Base-by-base conservation (phyloP, 2,113 vertebrate species). In the Chaenogobius annularis region DNA sequence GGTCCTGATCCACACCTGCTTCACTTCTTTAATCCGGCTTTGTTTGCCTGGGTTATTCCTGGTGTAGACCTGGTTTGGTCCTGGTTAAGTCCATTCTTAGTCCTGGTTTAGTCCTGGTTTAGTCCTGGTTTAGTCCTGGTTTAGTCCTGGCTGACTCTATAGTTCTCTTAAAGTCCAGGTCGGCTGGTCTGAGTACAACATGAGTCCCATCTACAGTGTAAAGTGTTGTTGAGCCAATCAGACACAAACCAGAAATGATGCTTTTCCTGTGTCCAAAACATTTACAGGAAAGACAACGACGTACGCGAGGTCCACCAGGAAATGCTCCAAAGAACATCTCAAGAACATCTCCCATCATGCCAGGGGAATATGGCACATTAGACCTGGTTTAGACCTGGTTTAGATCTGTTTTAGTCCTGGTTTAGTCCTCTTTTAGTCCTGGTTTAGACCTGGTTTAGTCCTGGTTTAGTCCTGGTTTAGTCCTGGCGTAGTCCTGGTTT, bases 271-370 rank as follows among this genome's bases (percentile, higher is more conserved):
- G 55, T 12, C 12, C 14, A 37, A 35, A 62, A 62, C 31, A 37
- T 62, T 35, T 5, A 62, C 59, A 62, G 59, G 58, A 62, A 62
- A 15, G 15, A 62, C 8, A 62, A 62, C 59, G 37, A 62, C 17
- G 59, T 14, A 26, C 11, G 12, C 10, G 31, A 23, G 37, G 10
- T 10, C 19, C 1, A 10, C 0, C 59, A 2, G 15, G 59, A 62
- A 62, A 37, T 37, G 15, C 15, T 1, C 5, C 17, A 52, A 52
- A 19, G 17, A 52, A n/a, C 1, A 12, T 23, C n/a, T 61, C 44
- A 52, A 19, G 17, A 52, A n/a, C 1, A 12, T 23, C n/a, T 61
- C 44, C n/a, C n/a, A n/a, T n/a, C n/a, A n/a, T n/a, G 22, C 13
- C 12, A 31, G 3, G 56, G 20, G 50, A 20, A 54, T 48, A 48